A percentile compares a stretch with the other conserved stretches of the same genome.
Evolutionary conservation across 2,113 vertebrate genomes (phyloP).

Genomic region (Sapayoa aenigma): DNA sequence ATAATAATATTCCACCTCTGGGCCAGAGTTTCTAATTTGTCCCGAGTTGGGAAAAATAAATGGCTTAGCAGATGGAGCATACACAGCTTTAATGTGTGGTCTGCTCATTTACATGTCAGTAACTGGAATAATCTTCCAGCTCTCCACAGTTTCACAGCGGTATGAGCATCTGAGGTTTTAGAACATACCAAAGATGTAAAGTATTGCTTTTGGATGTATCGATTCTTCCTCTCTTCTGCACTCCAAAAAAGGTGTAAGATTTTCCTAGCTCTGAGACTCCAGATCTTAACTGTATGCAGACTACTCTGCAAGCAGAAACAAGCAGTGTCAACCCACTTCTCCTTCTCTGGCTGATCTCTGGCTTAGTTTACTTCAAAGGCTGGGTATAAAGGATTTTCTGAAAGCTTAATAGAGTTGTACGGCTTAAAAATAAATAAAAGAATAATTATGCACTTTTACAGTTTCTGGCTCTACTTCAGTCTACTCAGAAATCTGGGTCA

Average conservation of each 20-base stretch:
- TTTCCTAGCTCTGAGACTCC: slow-evolving; percentile 1
- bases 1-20: slow-evolving; percentile 12
- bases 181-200: slow-evolving; percentile 41
- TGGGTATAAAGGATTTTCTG: slow-evolving; percentile 45
- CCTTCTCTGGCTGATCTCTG: slow-evolving; percentile 17
- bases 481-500: slow-evolving; percentile 47
- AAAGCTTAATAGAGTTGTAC: slow-evolving; percentile 50
- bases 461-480: slow-evolving; percentile 15
- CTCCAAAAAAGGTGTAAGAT: not conserved
- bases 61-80: slow-evolving; percentile 43
- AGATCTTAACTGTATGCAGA: not conserved
- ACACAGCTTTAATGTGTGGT: slow-evolving; percentile 54
- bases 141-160: slow-evolving; percentile 32
- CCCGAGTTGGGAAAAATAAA: slow-evolving; percentile 2
- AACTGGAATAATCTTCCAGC: slow-evolving; percentile 35
- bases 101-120: slow-evolving; percentile 56
- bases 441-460: slow-evolving; percentile 56
- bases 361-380: slow-evolving; percentile 54
- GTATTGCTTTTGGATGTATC: not conserved
- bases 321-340: not conserved
- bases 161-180: slow-evolving; percentile 26
- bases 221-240: not conserved
- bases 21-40: slow-evolving; percentile 45
- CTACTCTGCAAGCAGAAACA: not conserved
- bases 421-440: slow-evolving; percentile 59